These are phyloP conservation scores for Paralvinella palmiformis DNA, from an alignment of 1,140 invertebrate genomes.

Conservation along the genomic window DNA sequence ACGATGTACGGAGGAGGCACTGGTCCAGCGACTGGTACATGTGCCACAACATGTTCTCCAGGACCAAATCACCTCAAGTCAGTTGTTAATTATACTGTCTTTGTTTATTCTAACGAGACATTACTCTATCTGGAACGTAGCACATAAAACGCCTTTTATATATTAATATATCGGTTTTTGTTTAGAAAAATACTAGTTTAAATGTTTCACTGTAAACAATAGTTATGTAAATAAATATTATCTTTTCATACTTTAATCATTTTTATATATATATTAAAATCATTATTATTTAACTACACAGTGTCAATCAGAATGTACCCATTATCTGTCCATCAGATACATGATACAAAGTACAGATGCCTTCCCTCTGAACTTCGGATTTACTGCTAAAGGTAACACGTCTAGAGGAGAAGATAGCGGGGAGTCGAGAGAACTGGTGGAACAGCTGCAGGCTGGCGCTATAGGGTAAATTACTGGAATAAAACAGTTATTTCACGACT, in stretches of 20 bases:
- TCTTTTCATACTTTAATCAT: too few relatives aligned
- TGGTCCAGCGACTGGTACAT: conserved; percentile 44
- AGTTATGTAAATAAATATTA: too few relatives aligned
- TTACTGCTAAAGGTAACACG: conserved; percentile 48
- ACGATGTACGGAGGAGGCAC: conserved; percentile 50
- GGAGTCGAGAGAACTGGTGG: conserved; percentile 36
- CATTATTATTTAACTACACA: too few relatives aligned
- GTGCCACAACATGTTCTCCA: conserved; percentile 48
- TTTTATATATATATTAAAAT: too few relatives aligned
- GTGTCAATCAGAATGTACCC: neutral
- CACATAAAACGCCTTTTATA: too few relatives aligned
- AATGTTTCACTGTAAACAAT: too few relatives aligned
- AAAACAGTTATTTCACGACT: too few relatives aligned
- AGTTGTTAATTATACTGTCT: too few relatives aligned
- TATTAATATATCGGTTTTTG: too few relatives aligned
- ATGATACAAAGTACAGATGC: conserved; percentile 49
- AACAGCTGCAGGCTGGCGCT: conserved; percentile 47
- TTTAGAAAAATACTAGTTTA: too few relatives aligned
- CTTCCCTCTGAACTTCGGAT: conserved; percentile 49
- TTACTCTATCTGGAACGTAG: too few relatives aligned
- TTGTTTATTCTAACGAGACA: too few relatives aligned
- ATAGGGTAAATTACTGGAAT: conserved; percentile 41
- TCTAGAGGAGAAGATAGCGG: conserved; percentile 23
- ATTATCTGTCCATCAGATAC: conserved; percentile 27
- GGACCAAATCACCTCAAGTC: conserved; percentile 48